These are phyloP conservation scores for Temnopleurus reevesii DNA, from an alignment of 53 echinoderm and acorn worm species.

Conservation along the genomic window DNA sequence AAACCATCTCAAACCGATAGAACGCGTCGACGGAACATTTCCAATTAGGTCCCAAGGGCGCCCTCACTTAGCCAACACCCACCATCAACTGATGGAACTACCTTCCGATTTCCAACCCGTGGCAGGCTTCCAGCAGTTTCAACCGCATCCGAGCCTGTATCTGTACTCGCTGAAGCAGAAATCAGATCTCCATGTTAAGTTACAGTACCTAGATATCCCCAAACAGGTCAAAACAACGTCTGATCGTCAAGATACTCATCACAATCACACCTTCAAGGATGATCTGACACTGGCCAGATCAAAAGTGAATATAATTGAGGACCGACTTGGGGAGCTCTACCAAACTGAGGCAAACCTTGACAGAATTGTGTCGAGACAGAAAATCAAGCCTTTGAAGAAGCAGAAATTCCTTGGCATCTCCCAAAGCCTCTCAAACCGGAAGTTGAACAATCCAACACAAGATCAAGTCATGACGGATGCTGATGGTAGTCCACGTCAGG, in stretches of 20 bases:
- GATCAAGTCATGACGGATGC: not conserved
- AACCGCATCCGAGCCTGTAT: conserved; percentile 29
- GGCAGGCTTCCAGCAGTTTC: conserved; percentile 7
- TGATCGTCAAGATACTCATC: not conserved
- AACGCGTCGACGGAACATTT: not conserved
- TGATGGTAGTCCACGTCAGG: not conserved
- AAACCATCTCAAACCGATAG: not conserved
- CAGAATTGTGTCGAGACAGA: conserved; percentile 2
- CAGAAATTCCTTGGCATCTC: not conserved
- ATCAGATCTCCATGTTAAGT: conserved; percentile 37
- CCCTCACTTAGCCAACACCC: not conserved
- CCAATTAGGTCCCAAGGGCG: not conserved
- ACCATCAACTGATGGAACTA: not conserved
- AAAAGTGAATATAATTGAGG: conserved; percentile 4
- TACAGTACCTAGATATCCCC: conserved; percentile 1
- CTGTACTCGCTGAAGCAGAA: conserved; percentile 49
- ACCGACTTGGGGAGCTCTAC: conserved; percentile 26
- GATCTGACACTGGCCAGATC: conserved; percentile 20
- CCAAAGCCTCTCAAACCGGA: not conserved
- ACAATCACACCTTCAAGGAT: not conserved
- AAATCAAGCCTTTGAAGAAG: not conserved
- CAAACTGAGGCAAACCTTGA: not conserved
- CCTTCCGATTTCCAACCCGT: conserved; percentile 30
- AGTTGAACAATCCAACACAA: not conserved
- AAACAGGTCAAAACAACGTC: not conserved